Base-by-base conservation (phyloP, 2,797 vertebrate species). In the Macropus fuliginosus region DNA sequence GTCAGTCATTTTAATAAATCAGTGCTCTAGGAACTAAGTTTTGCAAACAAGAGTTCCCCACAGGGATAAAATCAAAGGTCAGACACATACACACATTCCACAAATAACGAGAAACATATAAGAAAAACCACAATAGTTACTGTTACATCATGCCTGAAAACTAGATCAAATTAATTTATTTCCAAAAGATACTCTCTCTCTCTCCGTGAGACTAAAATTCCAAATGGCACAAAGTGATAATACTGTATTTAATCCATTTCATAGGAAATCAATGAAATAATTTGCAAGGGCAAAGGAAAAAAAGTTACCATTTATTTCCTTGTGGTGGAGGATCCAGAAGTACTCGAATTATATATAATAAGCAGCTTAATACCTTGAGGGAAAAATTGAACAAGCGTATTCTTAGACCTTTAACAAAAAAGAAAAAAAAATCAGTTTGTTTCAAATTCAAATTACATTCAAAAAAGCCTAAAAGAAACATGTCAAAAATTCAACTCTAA, bases 331-430 rank as follows among this genome's bases (percentile, higher is more conserved):
- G 99, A 98, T 99, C 98, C 95, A 99, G 97, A 4, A 99, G 98
- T 52, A 99, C 99, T 96, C 99, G 98, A 95, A 98, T 96, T 97
- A 99, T 99, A 87, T 99, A 99, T 57, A 99, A 98, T 94, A 99
- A 98, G 96, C 99, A 99, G 98, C 99, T 99, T 92, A 99, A 98
- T 62, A 99, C 98, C 97, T 99, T 99, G 94, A 99, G 99, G 92
- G 99, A 99, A 98, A 99, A 99, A 98, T 99, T 99, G 98, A 99
- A 99, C 96, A 99, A 98, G 50, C 99, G 98, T 97, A 99, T 99
- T 97, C 99, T 98, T 96, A 99, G 98, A 98, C 99, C 99, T 98
- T 98, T 97, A 97, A 96, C 96, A 96, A 98, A 97, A 6, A 97
- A 97, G 95, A 97, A 91, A 97, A 98, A 96, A 46, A 46, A 81